Evolutionary conservation across 2,888 invertebrate genomes (phyloP), one percentile per base, ranked within the genome.

Genomic region (Octodonta nipae): DNA sequence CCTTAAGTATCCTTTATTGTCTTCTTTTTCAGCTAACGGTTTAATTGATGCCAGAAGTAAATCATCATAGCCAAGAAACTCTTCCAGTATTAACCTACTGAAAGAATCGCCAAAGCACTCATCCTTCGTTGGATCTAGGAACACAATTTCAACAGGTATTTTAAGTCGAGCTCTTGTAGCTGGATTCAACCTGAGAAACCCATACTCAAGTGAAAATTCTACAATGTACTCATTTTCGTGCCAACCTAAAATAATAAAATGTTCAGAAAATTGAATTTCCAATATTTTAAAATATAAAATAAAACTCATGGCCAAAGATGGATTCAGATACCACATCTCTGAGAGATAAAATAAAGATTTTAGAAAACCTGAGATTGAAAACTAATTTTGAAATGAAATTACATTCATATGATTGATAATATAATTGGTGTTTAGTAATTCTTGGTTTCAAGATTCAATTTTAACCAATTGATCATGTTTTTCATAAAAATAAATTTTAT

Each of bases 171-270:
- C 76, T 5, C 98, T 71, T 0, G 91, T 86, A 30, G 76, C 75
- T 0, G 88, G 82, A 3, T 88, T 87, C 4, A 98, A 66, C 0
- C 96, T 75, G 15, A 98, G 67, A 58, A 95, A 88, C 0, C 98
- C 98, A 60, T 96, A 95, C 60, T 98, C 93, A 44, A 96, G 65
- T 0, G 96, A 88, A 66, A 96, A 98, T 61, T 98, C 98, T 2
- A 96, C 84, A 28, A 96, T 93, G 58, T 95, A 95, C 54, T 89
- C 86, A 51, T 93, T 91, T 50, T 88, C 87, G 58, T 74, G 64
- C 71, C 24, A 37, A 15, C 20, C 42, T 43, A 30, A 32, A 42
- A 31, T 20, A 27, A 12, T 8, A 5, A 20, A n/a, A n/a, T n/a
- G n/a, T n/a, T n/a, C n/a, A n/a, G n/a, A n/a, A n/a, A n/a, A n/a